phyloP scores from a whole-genome alignment of 2,113 vertebrate species.

The Tympanuchus pallidicinctus region DNA sequence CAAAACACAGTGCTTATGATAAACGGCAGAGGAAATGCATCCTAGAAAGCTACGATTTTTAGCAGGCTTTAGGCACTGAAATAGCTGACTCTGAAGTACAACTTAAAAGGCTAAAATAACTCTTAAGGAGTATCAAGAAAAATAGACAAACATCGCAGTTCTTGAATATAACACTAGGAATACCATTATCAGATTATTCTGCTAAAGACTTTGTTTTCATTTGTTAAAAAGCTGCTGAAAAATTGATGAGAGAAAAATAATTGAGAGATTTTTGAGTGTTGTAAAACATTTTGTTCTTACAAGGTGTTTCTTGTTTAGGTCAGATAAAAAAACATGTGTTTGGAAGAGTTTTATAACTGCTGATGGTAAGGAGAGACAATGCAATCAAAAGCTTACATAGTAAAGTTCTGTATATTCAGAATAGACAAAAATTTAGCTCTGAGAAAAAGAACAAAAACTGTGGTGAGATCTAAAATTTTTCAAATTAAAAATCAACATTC shows the following conservation, averaged over 20 bases:
- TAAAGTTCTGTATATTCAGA: not conserved
- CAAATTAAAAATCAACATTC: not conserved
- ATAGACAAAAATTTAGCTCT: not conserved
- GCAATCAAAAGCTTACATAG: not conserved
- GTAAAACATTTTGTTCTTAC: not conserved
- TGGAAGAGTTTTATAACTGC: not conserved
- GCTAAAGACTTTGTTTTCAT: not conserved
- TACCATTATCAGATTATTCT: not conserved
- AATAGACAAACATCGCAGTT: not conserved
- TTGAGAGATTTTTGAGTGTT: not conserved
- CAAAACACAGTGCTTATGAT: not conserved
- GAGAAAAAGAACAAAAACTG: not conserved
- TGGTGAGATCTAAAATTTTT: not conserved
- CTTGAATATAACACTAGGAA: not conserved
- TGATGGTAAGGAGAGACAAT: not conserved
- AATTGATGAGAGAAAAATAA: not conserved
- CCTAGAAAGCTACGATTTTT: not conserved
- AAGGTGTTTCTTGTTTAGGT: not conserved
- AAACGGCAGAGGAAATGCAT: not conserved
- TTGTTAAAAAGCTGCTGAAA: conserved; percentile 28
- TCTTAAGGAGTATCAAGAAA: not conserved
- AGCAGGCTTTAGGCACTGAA: not conserved
- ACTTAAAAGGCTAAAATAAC: not conserved
- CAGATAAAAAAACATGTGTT: not conserved
- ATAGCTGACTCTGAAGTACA: not conserved